A percentile compares a stretch with the other conserved stretches of the same genome.
Evolutionary conservation across 2,888 invertebrate genomes (phyloP).

Genomic region (Eueremaeus valkanovi): DNA sequence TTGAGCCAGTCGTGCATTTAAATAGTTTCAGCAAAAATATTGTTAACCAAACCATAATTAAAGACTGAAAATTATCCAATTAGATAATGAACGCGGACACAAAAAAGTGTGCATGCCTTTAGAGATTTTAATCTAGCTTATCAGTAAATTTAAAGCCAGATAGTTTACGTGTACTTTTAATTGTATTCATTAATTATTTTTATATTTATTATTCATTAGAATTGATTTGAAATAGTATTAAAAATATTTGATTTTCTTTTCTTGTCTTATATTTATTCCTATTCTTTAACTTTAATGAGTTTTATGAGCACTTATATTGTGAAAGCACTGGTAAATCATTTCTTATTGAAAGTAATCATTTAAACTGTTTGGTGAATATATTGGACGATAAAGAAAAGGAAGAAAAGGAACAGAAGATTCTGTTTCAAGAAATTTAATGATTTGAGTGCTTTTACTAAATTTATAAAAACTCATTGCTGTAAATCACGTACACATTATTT

Average conservation of each 20-base stretch:
- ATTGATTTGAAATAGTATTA: no score
- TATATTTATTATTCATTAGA: no score
- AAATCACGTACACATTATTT: not conserved
- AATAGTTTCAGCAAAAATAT: not conserved
- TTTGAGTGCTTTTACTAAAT: conserved; percentile 16
- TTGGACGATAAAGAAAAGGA: not conserved
- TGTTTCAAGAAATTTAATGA: not conserved
- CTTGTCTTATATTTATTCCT: no score
- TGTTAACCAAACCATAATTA: not conserved
- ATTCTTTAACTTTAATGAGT: not conserved
- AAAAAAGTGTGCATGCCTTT: no score
- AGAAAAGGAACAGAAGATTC: not conserved
- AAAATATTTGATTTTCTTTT: no score
- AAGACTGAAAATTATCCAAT: conserved; percentile 8
- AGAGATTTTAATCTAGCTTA: no score
- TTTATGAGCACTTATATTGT: not conserved
- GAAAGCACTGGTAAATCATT: not conserved
- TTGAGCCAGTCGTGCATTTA: conserved; percentile 15
- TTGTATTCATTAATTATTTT: no score
- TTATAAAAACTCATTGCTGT: conserved; percentile 8
- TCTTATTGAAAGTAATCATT: conserved; percentile 6
- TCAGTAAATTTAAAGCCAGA: no score
- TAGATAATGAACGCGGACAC: not conserved
- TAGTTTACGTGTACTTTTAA: no score
- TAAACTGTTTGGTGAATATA: not conserved